Percentiles rank a stretch among this genome's conserved stretches.
These are phyloP conservation scores for Dendrolimus pini DNA, from an alignment of 2,888 invertebrate species.

Conservation along the genomic window DNA sequence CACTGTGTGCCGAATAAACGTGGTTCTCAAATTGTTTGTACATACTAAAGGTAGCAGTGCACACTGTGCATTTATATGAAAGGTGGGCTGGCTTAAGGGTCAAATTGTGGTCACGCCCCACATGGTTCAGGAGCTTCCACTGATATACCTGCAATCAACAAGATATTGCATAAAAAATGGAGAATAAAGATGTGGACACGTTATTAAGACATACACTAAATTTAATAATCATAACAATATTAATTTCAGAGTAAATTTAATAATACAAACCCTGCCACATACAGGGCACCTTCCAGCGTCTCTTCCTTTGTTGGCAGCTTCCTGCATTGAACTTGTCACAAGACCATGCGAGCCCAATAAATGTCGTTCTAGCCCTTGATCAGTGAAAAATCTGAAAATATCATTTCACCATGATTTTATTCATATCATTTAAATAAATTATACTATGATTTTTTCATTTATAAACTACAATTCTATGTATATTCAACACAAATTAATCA, in stretches of 20 bases:
- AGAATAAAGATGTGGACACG: too few relatives aligned
- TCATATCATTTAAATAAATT: not conserved
- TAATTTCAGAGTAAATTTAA: not conserved
- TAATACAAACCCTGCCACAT: constrained; percentile 88
- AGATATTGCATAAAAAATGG: not conserved
- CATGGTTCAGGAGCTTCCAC: constrained; percentile 94
- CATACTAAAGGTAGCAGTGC: constrained; percentile 96
- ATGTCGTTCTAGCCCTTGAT: constrained; percentile 97
- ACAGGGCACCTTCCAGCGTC: constrained; percentile 96
- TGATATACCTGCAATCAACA: constrained; percentile 85
- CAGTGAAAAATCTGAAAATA: constrained; percentile 90
- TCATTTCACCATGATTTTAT: not conserved
- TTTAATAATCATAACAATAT: too few relatives aligned
- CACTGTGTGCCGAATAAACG: constrained; percentile 94
- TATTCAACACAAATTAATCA: too few relatives aligned
- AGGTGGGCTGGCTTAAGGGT: constrained; percentile 94
- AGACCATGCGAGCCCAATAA: constrained; percentile 95
- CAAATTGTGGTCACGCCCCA: constrained; percentile 93
- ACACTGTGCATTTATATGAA: constrained; percentile 96
- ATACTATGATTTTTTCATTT: too few relatives aligned
- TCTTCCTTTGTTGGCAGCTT: constrained; percentile 95
- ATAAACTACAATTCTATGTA: too few relatives aligned
- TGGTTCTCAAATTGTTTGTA: constrained; percentile 97
- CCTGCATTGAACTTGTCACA: constrained; percentile 97
- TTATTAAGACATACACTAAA: too few relatives aligned